These are phyloP conservation scores for Umimayanthus chanpuru DNA, from an alignment of 92 coral and sea anemone genomes.

Conservation along the genomic window DNA sequence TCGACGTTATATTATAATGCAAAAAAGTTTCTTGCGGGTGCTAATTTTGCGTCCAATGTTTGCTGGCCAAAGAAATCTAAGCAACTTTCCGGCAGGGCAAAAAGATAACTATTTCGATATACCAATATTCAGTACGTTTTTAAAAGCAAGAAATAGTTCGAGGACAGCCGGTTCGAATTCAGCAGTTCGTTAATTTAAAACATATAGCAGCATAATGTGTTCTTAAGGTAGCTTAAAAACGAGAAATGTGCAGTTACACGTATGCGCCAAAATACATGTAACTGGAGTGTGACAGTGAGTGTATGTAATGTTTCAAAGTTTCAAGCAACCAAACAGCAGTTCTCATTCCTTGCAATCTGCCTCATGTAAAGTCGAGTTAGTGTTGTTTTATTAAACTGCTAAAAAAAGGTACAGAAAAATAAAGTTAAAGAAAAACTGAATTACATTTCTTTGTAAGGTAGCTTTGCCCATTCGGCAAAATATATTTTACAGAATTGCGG, in stretches of 20 bases:
- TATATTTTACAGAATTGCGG: not conserved
- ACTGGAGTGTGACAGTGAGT: not conserved
- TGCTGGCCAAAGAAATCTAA: not conserved
- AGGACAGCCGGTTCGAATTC: not conserved
- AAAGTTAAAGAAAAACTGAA: no score
- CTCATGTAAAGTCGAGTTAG: not conserved
- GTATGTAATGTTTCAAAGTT: not conserved
- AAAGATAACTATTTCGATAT: not conserved
- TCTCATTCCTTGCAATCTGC: not conserved
- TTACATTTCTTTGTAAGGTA: not conserved
- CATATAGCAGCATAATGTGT: not conserved
- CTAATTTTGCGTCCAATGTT: constrained; percentile 7
- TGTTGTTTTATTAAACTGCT: not conserved
- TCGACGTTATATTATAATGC: not conserved
- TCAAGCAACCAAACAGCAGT: not conserved
- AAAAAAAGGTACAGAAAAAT: not conserved
- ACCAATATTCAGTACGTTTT: not conserved
- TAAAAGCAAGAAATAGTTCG: not conserved
- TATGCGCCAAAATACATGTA: not conserved
- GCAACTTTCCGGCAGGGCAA: constrained; percentile 3
- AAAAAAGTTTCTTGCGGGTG: not conserved
- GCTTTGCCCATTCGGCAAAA: not conserved
- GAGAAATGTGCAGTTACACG: no score
- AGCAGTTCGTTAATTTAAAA: not conserved
- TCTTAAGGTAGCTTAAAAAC: no score